A percentile compares a stretch with the other conserved stretches of the same genome.
Conservation (phyloP, 2,888 invertebrate genomes). For the Sarcophaga subvicina region DNA sequence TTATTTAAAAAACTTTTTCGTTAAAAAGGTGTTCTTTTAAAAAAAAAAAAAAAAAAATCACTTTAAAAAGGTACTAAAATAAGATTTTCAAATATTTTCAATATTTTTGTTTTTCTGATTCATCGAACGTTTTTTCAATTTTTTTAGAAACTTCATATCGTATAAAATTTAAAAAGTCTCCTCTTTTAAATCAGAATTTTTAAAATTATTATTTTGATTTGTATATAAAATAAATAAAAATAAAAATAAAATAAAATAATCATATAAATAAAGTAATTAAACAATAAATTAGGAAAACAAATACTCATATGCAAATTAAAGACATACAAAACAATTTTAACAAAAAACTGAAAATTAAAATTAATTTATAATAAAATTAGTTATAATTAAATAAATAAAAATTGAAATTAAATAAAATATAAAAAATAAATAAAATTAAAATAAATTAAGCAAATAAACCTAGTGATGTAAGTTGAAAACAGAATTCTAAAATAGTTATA, state of each 20-base stretch:
- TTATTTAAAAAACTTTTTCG: too few relatives aligned
- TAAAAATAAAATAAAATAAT: slow-evolving; percentile 27
- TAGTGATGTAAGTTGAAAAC: slow-evolving; percentile 67
- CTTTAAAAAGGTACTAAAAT: too few relatives aligned
- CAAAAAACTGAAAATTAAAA: too few relatives aligned
- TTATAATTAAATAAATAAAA: slow-evolving; percentile 32
- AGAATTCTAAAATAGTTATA: slow-evolving; percentile 69
- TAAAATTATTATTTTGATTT: not conserved
- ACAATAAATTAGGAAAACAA: slow-evolving; percentile 71
- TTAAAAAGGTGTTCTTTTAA: too few relatives aligned
- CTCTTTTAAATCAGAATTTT: not conserved
- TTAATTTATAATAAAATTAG: too few relatives aligned
- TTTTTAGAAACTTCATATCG: too few relatives aligned
- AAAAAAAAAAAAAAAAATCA: too few relatives aligned
- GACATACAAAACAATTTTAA: slow-evolving; percentile 40
- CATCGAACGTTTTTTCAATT: too few relatives aligned
- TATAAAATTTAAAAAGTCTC: not conserved
- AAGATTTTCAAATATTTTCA: too few relatives aligned
- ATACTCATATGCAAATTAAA: slow-evolving; percentile 72
- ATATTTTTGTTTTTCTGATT: too few relatives aligned
- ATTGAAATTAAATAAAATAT: slow-evolving; percentile 48
- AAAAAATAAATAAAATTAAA: slow-evolving; percentile 66
- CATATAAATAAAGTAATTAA: slow-evolving; percentile 67
- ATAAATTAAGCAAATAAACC: slow-evolving; percentile 22
- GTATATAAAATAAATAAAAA: slow-evolving; percentile 38